Percentiles rank a stretch among this genome's conserved stretches.
phyloP scores from a whole-genome alignment of 1,140 invertebrate genomes.

The Colletes latitarsis region DNA sequence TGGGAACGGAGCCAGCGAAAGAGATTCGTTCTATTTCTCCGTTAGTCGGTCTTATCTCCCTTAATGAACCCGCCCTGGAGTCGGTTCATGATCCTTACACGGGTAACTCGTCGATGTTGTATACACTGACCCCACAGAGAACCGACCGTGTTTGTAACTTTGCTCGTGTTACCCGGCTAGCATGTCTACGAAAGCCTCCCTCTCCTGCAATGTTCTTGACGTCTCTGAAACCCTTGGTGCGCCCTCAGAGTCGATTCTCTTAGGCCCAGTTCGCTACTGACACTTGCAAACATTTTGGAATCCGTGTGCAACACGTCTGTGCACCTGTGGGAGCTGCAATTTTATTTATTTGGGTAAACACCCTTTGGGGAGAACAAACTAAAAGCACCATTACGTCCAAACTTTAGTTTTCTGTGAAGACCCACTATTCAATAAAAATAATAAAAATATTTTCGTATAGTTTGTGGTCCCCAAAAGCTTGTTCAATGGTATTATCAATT shows the following conservation, averaged over 20 bases:
- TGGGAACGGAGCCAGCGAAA: constrained; percentile 15
- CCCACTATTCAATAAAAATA: too few relatives aligned
- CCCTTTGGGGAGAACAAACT: too few relatives aligned
- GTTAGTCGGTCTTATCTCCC: constrained; percentile 45
- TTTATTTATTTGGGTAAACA: too few relatives aligned
- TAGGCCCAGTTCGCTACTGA: constrained; percentile 4
- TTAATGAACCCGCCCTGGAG: constrained; percentile 51
- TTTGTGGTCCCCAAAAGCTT: too few relatives aligned
- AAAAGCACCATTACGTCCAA: too few relatives aligned
- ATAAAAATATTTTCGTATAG: too few relatives aligned
- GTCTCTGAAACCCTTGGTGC: constrained; percentile 10
- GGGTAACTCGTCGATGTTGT: constrained; percentile 48
- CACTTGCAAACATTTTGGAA: background rate
- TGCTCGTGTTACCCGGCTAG: constrained; percentile 34
- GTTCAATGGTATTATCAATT: too few relatives aligned
- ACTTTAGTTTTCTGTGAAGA: too few relatives aligned
- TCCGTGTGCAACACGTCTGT: background rate
- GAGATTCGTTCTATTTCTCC: constrained; percentile 32
- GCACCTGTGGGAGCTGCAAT: too few relatives aligned
- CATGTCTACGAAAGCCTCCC: background rate
- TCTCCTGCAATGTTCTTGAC: constrained; percentile 20
- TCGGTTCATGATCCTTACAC: constrained; percentile 38
- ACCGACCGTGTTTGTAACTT: constrained; percentile 17
- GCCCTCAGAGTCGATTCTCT: background rate
- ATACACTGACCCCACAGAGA: constrained; percentile 40